Base-by-base conservation (phyloP, 1,140 invertebrate genomes). In the Anadara kagoshimensis region DNA sequence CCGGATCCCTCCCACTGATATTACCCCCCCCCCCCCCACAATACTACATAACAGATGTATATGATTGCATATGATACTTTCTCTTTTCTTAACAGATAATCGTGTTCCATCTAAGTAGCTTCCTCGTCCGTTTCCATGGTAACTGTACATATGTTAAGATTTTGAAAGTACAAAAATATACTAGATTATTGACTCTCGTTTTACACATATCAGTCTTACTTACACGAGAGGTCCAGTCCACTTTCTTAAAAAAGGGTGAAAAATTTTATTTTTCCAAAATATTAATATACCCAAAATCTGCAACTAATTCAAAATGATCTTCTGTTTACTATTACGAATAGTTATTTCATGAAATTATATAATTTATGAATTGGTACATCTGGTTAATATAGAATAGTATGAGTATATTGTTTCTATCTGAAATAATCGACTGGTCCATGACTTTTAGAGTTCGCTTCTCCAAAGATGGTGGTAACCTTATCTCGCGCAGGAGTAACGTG, bases 381-480 rank as follows among this genome's bases (percentile, higher is more conserved):
- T 58, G 24, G 29, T 36, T 1, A n/a, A 20, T 24, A 24, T 41
- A 24, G 51, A 36, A 24, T 61, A 61, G 44, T 49, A 53, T 51
- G 36, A 49, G 43, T 8, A 53, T 62, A 59, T 61, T 69, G 26
- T 47, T 20, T 14, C 47, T 41, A 29, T 29, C 53, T 61, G 61
- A n/a, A 47, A 62, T 51, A 45, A 29, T 61, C 20, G n/a, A 20
- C 47, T 41, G 26, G 51, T 61, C 69, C 54, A 45, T 58, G 49
- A 43, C 43, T 14, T 44, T 44, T n/a, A n/a, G 62, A 51, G 41
- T 59, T 29, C 22, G 51, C 49, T 76, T 72, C 44, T 67, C 73
- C 73, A 72, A 75, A 75, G 68, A 75, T 72, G 80, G 80, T 71
- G 78, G 80, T 82, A 79, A 78, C 69, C 72, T 76, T 78, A 82